phyloP scores from a whole-genome alignment of 2,888 invertebrate species.

The Heliconius ethilla region DNA sequence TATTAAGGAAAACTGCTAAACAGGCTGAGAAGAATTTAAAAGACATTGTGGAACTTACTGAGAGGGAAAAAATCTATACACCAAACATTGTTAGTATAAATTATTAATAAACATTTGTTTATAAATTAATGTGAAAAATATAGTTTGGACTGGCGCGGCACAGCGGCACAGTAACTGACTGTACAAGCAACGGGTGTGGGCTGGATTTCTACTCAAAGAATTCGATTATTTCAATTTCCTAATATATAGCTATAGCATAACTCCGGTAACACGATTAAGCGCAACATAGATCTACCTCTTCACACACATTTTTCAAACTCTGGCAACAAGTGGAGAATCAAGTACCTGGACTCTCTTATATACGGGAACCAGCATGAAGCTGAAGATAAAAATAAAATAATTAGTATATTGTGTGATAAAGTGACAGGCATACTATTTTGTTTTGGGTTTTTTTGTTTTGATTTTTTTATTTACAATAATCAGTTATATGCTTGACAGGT shows the following conservation, averaged over 20 bases:
- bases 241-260: background rate
- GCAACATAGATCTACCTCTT: background rate
- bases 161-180: background rate
- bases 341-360: too few species aligned
- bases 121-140: background rate
- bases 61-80: constrained; percentile 81
- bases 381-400: background rate
- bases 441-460: too few species aligned
- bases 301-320: too few species aligned
- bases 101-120: background rate
- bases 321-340: too few species aligned
- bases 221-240: background rate
- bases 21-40: constrained; percentile 77
- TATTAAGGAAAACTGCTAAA: constrained; percentile 71
- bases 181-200: background rate
- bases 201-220: background rate
- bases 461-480: background rate
- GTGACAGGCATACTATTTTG: too few species aligned
- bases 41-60: constrained; percentile 82
- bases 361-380: background rate
- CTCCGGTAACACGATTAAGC: background rate
- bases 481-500: background rate
- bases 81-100: constrained; percentile 64
- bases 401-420: too few species aligned
- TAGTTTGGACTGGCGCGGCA: background rate